Conservation (phyloP, 2,113 vertebrate species). For the Odontesthes bonariensis region DNA sequence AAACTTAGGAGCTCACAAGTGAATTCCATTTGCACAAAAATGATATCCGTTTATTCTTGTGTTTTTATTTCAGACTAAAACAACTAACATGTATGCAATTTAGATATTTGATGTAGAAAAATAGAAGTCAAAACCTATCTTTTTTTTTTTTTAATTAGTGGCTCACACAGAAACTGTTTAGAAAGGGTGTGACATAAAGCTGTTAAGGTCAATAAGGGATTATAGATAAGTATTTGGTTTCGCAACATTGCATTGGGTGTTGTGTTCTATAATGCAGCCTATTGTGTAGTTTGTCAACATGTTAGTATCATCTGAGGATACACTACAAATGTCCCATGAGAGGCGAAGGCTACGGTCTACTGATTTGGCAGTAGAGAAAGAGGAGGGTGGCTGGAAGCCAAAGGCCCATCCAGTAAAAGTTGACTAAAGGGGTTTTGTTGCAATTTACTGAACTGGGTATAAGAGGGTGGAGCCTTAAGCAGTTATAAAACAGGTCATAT, state of each 20-base stretch:
- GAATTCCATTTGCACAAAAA: background rate
- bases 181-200: no score
- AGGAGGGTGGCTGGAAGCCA: background rate
- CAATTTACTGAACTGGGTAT: conserved; percentile 3
- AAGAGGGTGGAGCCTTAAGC: background rate
- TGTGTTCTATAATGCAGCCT: background rate
- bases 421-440: background rate
- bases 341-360: background rate
- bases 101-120: no score
- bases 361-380: background rate
- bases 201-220: no score
- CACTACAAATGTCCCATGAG: background rate
- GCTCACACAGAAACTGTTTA: no score
- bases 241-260: background rate
- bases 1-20: background rate
- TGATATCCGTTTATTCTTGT: background rate
- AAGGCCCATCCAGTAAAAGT: background rate
- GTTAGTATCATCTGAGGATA: background rate
- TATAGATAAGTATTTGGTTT: background rate
- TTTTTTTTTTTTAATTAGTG: background rate
- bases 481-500: background rate
- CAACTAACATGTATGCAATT: no score
- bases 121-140: no score
- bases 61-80: no score
- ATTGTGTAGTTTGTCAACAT: background rate